These are phyloP conservation scores for Stegodyphus mimosarum DNA, from an alignment of 1,140 invertebrate genomes.

Conservation along the genomic window DNA sequence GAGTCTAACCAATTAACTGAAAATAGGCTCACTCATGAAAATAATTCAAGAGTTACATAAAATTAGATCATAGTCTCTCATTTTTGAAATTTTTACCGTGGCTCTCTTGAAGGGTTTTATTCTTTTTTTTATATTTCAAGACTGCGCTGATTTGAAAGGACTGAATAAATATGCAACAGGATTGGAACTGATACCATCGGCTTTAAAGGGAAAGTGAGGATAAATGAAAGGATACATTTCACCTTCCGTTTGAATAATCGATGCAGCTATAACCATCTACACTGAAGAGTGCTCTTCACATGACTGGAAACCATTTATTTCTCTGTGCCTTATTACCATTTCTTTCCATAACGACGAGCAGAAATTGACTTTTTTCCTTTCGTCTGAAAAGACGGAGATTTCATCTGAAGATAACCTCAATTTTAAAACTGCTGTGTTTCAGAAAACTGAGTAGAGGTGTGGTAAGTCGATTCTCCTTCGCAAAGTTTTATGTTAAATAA, in stretches of 20 bases:
- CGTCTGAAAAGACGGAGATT: slow-evolving; percentile 6
- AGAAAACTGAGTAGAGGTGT: slow-evolving; percentile 10
- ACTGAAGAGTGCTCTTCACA: slow-evolving; percentile 17
- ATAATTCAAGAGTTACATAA: background rate
- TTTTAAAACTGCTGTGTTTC: slow-evolving; percentile 13
- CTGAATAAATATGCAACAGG: slow-evolving; percentile 50
- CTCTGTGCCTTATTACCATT: slow-evolving; percentile 52
- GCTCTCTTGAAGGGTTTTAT: no score
- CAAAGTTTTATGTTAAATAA: no score
- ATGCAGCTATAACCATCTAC: slow-evolving; percentile 26
- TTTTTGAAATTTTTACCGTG: no score
- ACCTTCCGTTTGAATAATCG: slow-evolving; percentile 44
- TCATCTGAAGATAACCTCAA: slow-evolving; percentile 25
- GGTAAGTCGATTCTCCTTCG: slow-evolving; percentile 20
- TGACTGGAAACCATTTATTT: slow-evolving; percentile 55
- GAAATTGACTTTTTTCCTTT: slow-evolving; percentile 33
- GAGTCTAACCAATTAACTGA: background rate
- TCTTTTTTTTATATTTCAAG: slow-evolving; percentile 6
- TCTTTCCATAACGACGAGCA: slow-evolving; percentile 15
- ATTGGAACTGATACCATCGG: slow-evolving; percentile 29
- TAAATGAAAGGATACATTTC: slow-evolving; percentile 36
- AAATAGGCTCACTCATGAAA: slow-evolving; percentile 3
- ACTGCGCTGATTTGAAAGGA: slow-evolving; percentile 25
- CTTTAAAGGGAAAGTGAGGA: slow-evolving; percentile 28
- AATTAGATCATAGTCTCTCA: no score